Evolutionary conservation across 2,113 vertebrate genomes (phyloP).

Genomic region (Platycercus adscitus): DNA sequence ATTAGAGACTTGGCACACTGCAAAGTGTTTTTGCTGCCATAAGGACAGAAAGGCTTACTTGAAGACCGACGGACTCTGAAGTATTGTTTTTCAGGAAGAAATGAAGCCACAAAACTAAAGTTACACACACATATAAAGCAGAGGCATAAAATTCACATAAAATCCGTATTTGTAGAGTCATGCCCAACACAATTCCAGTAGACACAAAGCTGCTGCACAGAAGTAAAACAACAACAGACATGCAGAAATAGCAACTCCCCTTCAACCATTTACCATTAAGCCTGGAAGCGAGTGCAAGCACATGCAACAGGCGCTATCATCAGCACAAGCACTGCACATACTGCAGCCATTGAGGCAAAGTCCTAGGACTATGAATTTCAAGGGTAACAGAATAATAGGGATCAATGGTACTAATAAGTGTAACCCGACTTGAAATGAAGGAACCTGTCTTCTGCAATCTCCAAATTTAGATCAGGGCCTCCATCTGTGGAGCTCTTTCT

Average conservation of each 20-base stretch:
- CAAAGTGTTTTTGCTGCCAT: neutral
- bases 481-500: neutral
- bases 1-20: neutral
- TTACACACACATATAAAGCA: neutral
- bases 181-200: neutral
- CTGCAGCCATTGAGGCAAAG: neutral
- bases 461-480: neutral
- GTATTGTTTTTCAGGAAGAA: neutral
- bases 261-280: neutral
- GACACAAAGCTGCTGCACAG: fast-evolving
- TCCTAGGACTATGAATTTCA: neutral
- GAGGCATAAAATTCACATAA: neutral
- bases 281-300: neutral
- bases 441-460: neutral
- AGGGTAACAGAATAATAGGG: neutral
- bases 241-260: neutral
- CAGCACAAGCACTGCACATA: neutral
- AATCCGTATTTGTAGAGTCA: neutral
- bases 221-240: neutral
- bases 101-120: neutral
- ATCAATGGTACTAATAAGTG: neutral
- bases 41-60: neutral
- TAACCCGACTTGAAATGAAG: neutral
- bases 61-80: neutral
- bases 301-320: neutral